Conservation (phyloP, 2,888 invertebrate genomes). For the Clanis bilineata region DNA sequence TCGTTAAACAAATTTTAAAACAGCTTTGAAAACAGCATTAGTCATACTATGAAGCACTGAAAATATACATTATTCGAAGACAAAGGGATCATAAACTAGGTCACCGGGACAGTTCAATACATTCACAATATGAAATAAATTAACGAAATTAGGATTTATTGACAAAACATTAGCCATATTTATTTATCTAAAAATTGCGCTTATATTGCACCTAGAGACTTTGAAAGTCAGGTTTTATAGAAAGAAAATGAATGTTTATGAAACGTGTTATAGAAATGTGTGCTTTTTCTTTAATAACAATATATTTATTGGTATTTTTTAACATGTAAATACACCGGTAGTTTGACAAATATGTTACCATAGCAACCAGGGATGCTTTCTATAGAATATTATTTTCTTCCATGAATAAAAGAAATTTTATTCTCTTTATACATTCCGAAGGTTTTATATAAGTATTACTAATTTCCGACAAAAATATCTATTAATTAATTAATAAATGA, state of each 20-base stretch:
- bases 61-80: slow-evolving; percentile 32
- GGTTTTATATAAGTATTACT: neutral
- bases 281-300: no score
- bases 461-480: no score
- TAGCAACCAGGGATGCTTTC: slow-evolving; percentile 38
- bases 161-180: slow-evolving; percentile 47
- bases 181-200: slow-evolving; percentile 20
- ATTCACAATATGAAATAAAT: slow-evolving; percentile 24
- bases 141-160: slow-evolving; percentile 35
- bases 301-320: no score
- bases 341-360: slow-evolving; percentile 52
- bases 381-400: neutral
- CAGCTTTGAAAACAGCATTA: no score
- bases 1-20: no score
- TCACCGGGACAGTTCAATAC: slow-evolving; percentile 46
- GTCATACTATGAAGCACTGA: no score
- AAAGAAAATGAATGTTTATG: neutral
- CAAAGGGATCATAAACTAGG: slow-evolving; percentile 50
- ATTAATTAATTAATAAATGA: no score
- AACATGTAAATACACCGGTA: slow-evolving; percentile 29
- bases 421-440: neutral
- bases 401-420: neutral
- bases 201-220: neutral
- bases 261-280: no score
- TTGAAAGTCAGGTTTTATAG: neutral